These are phyloP conservation scores for Monoplex corrugatus DNA, from an alignment of 2,888 invertebrate genomes.

Conservation along the genomic window DNA sequence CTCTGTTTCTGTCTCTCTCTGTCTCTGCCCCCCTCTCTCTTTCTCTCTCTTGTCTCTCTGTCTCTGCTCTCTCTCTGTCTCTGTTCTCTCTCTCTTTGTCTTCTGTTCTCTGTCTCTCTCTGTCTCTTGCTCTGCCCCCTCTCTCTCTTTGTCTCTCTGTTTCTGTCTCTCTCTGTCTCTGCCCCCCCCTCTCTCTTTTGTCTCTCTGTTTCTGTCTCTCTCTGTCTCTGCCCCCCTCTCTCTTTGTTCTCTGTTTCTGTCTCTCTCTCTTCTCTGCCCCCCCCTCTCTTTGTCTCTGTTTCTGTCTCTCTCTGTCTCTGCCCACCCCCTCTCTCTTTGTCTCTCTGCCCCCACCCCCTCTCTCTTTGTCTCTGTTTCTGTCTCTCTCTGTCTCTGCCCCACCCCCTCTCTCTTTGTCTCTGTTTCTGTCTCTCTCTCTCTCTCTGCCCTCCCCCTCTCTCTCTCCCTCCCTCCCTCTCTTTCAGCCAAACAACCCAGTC, in stretches of 20 bases:
- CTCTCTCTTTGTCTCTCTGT: neutral
- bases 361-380: neutral
- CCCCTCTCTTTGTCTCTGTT: neutral
- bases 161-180: no score
- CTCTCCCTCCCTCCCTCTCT: no score
- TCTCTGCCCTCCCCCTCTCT: no score
- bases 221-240: neutral
- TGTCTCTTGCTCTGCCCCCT: neutral
- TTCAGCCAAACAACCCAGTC: no score
- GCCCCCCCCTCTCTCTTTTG: no score
- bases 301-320: no score
- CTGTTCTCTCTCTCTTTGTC: neutral
- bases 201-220: neutral
- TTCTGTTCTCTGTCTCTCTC: no score
- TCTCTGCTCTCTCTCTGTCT: neutral
- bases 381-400: neutral
- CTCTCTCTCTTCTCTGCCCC: neutral
- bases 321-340: no score
- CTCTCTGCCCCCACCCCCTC: neutral
- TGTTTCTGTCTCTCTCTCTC: neutral
- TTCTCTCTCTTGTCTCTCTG: neutral
- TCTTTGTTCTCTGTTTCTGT: neutral
- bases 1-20: no score
- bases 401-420: no score
- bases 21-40: no score